Base-by-base conservation (phyloP, 2,113 vertebrate genomes). In the Sinocyclocheilus anshuiensis region DNA sequence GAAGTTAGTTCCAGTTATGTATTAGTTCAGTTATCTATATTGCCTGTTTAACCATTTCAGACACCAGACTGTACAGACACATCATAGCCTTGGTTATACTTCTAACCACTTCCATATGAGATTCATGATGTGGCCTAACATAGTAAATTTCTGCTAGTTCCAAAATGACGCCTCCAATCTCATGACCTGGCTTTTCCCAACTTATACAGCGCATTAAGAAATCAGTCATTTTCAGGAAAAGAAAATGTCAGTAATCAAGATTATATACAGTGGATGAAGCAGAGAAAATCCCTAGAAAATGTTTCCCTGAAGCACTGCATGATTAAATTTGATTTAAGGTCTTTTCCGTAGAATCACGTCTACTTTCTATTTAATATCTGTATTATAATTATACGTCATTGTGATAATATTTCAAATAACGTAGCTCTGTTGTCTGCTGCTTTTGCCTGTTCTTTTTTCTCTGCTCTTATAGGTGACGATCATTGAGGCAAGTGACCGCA, bases 401-500 rank as follows among this genome's bases (percentile, higher is more conserved):
- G 10, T 45, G 2, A 45, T 11, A 45, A 11, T 11, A 45, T 48
- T 48, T 48, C 45, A 45, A 0, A 2, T 45, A 45, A 45, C 10
- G 2, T 11, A 45, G 10, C 10, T 45, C 45, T 45, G 45, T 45
- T 42, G 42, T 45, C 42, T 2, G 9, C 42, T 45, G 42, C 9
- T 45, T 45, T 45, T 45, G 42, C 42, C 42, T 12, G 10, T 45
- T 36, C 15, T 48, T 48, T 59, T 29, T 79, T n/a, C 65, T 53
- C 45, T 48, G 45, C 7, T 55, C 48, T 33, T 45, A 69, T 89
- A 97, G 96, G 95, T 97, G 89, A 96, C 94, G 53, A 90, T 97
- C 77, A 90, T 97, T 48, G 96, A 97, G 87, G 96, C 96, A 67
- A 93, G 92, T 86, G 53, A 53, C 24, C 93, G 91, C 10, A 89